Evolutionary conservation across 2,797 vertebrate genomes (phyloP), one percentile per base, ranked within the genome.

Genomic region (Telmatherina bonti): DNA sequence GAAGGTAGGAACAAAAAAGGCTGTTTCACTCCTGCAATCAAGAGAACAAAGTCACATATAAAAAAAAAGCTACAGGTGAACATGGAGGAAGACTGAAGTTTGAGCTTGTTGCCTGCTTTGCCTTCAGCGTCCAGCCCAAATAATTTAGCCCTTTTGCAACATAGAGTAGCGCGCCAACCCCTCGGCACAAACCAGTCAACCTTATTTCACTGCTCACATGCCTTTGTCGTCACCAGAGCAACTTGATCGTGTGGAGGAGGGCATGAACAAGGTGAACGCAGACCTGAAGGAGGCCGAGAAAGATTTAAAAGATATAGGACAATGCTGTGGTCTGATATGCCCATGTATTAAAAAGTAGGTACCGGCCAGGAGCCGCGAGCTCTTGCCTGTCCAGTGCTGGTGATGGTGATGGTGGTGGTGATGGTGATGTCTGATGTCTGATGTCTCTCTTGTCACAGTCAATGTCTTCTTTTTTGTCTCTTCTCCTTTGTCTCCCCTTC

Each of bases 231-330:
- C 95, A 99, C 97, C 97, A 99, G 98, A 99, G 94, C 98, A 99
- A 98, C 97, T 99, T 94, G 97, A 99, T 95, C 97, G 97, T 94
- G 95, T 96, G 86, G 97, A 99, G 95, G 98, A 99, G 95, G 98
- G 98, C 96, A 99, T 99, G 97, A 98, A 99, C 97, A 97, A 98
- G 96, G 98, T 99, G 96, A 97, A 99, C 96, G 96, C 97, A 96
- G 96, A 99, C 97, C 96, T 99, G 97, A 99, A 98, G 97, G 97
- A 99, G 94, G 97, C 97, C 84, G 97, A 99, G 96, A 99, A 99
- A 98, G 97, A 98, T 97, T 97, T 98, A 97, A 99, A 98, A 97
- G 96, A 97, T 99, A 92, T 98, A 98, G 97, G 97, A 94, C 97
- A 97, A 95, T 99, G 98, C 97, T 99, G 97, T 98, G 97, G 96